These are phyloP conservation scores for Drosophila quinaria DNA, from an alignment of 2,888 invertebrate species.

Conservation along the genomic window DNA sequence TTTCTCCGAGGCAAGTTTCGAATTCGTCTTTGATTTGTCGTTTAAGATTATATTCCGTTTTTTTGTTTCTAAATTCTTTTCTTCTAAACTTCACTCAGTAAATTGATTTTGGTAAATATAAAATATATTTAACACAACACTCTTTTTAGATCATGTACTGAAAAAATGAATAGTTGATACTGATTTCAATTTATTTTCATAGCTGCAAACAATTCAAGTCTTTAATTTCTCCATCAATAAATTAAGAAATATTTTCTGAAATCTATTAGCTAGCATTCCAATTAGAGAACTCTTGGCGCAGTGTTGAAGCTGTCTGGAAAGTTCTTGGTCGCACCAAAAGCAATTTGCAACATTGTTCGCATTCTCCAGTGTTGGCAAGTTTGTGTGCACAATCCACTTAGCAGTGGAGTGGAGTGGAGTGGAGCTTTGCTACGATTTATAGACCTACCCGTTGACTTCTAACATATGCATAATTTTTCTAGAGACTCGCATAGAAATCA, in stretches of 20 bases:
- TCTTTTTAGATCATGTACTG: too few relatives aligned
- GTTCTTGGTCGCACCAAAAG: constrained; percentile 19
- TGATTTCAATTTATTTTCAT: not conserved
- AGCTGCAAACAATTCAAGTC: not conserved
- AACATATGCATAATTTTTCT: constrained; percentile 81
- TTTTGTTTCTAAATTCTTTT: too few relatives aligned
- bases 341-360: constrained; percentile 51
- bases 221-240: constrained; percentile 1
- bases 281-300: not conserved
- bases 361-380: constrained; percentile 37
- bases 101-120: too few relatives aligned
- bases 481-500: constrained; percentile 63
- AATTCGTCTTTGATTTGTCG: too few relatives aligned
- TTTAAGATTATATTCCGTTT: too few relatives aligned
- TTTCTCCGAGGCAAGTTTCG: too few relatives aligned
- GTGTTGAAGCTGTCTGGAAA: constrained; percentile 4
- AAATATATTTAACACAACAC: too few relatives aligned
- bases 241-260: constrained; percentile 5
- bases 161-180: not conserved
- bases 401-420: not conserved
- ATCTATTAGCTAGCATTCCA: constrained; percentile 8
- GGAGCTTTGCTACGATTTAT: constrained; percentile 58
- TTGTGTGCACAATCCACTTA: constrained; percentile 44
- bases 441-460: constrained; percentile 74
- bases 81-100: too few relatives aligned